Evolutionary conservation across 2,888 invertebrate genomes (phyloP).

Genomic region (Microctonus hyperodae): DNA sequence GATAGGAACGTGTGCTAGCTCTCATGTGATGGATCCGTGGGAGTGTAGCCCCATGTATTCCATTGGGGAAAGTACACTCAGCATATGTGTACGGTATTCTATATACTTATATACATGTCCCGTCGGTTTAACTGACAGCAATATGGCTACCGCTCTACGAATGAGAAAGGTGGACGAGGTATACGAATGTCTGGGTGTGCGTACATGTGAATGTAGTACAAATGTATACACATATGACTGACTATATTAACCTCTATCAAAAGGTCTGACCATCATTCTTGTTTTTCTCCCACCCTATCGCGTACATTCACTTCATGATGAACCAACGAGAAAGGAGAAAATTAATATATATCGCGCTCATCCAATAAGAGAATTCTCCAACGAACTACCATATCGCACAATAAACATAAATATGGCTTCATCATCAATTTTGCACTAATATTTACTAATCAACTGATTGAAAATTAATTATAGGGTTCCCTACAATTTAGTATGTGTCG

Average conservation of each 20-base stretch:
- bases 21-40: constrained; percentile 22
- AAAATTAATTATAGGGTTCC: too few species aligned
- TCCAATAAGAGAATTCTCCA: background rate
- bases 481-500: too few species aligned
- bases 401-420: background rate
- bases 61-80: constrained; percentile 30
- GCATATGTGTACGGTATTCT: constrained; percentile 22
- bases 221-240: background rate
- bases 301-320: background rate
- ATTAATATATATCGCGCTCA: background rate
- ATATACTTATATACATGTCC: constrained; percentile 24
- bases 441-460: background rate
- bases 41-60: constrained; percentile 26
- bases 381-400: background rate
- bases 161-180: constrained; percentile 32
- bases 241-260: background rate
- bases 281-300: background rate
- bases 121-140: constrained; percentile 48
- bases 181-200: too few species aligned
- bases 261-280: background rate
- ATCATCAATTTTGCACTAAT: background rate
- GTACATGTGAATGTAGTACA: background rate
- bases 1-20: constrained; percentile 2
- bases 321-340: background rate
- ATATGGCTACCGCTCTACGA: constrained; percentile 53